phyloP scores from a whole-genome alignment of 2,113 vertebrate species.

The Anolis sagrei region DNA sequence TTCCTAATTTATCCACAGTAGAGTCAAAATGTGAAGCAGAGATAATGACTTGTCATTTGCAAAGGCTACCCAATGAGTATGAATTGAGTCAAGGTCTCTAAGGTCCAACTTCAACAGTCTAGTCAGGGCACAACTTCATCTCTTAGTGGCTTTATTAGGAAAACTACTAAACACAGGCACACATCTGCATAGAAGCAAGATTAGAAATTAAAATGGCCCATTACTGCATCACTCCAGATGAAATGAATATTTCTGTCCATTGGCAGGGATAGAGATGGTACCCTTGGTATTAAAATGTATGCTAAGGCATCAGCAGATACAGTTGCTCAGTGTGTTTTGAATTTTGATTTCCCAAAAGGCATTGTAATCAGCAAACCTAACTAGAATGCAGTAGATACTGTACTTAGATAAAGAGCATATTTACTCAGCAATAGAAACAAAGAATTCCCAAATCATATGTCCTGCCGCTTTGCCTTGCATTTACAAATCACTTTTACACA shows the following conservation, averaged over 20 bases:
- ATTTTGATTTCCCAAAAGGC: slow-evolving; percentile 36
- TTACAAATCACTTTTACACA: background rate
- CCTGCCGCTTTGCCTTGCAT: background rate
- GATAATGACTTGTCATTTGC: background rate
- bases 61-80: background rate
- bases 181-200: background rate
- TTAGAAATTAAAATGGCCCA: background rate
- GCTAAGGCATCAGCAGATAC: slow-evolving; percentile 25
- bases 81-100: background rate
- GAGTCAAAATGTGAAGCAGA: background rate
- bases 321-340: slow-evolving; percentile 23
- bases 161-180: background rate
- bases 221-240: background rate
- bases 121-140: background rate
- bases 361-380: slow-evolving; percentile 27
- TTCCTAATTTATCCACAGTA: background rate
- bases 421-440: rapidly evolving
- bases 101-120: background rate
- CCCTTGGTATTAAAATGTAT: background rate
- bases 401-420: slow-evolving; percentile 38
- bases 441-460: slow-evolving; percentile 6
- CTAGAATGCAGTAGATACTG: slow-evolving; percentile 31
- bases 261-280: background rate
- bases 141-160: background rate
- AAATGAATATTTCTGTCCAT: slow-evolving; percentile 8